A percentile compares a stretch with the other conserved stretches of the same genome.
Evolutionary conservation across 2,113 vertebrate genomes (phyloP).

Genomic region (Amblyornis subalaris): DNA sequence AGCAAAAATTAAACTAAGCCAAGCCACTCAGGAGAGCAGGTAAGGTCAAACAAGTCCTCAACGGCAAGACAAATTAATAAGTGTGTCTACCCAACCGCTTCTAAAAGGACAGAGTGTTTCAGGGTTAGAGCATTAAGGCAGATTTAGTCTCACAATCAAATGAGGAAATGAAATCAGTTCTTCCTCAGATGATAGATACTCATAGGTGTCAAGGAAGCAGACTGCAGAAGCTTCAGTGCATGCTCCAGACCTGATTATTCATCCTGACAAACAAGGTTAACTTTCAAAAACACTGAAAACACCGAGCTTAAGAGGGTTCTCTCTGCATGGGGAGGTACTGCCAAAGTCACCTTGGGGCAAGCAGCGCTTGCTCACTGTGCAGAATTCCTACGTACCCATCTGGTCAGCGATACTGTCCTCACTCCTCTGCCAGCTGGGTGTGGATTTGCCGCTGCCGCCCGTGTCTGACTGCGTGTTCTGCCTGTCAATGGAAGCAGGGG

Average conservation of each 20-base stretch:
- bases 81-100: not conserved
- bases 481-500: slow-evolving; percentile 82
- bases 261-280: not conserved
- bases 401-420: slow-evolving; percentile 79
- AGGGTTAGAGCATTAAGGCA: not conserved
- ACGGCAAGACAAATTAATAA: not conserved
- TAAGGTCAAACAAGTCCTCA: not conserved
- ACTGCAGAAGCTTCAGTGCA: not conserved
- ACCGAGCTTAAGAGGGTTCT: not conserved
- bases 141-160: slow-evolving; percentile 13
- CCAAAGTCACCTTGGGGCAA: not conserved
- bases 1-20: slow-evolving; percentile 34
- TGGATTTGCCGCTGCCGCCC: slow-evolving; percentile 79
- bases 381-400: slow-evolving; percentile 69
- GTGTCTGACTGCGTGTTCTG: slow-evolving; percentile 79
- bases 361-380: not conserved
- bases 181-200: not conserved
- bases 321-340: not conserved
- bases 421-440: slow-evolving; percentile 83
- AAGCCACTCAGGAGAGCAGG: not conserved
- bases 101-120: not conserved
- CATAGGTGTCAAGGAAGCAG: not conserved
- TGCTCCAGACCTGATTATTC: not conserved
- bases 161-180: not conserved
- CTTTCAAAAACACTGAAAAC: not conserved